These are phyloP conservation scores for Gymnoscelis rufifasciata DNA, from an alignment of 2,888 invertebrate species.

Conservation along the genomic window DNA sequence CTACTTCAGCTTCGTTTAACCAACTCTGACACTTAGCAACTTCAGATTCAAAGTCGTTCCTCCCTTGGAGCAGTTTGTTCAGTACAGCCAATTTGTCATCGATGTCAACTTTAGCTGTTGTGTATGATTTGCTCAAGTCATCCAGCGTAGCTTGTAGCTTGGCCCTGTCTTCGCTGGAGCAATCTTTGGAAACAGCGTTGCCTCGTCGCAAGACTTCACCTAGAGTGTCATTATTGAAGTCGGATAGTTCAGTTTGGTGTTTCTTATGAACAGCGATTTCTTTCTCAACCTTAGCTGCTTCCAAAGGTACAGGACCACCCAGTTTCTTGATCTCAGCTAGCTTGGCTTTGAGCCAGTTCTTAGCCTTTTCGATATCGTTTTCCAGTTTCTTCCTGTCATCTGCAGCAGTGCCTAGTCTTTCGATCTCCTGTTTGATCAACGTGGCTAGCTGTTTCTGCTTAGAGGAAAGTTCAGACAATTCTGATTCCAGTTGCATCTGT, in stretches of 20 bases:
- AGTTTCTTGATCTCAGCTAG: constrained; percentile 86
- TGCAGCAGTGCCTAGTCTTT: constrained; percentile 82
- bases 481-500: constrained; percentile 86
- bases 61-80: constrained; percentile 85
- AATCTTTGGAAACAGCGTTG: constrained; percentile 87
- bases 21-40: constrained; percentile 90
- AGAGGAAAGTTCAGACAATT: constrained; percentile 83
- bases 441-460: constrained; percentile 87
- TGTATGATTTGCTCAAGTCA: constrained; percentile 85
- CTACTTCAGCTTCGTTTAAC: constrained; percentile 94
- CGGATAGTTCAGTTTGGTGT: constrained; percentile 86
- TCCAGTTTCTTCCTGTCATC: constrained; percentile 88
- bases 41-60: constrained; percentile 89
- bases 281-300: constrained; percentile 89
- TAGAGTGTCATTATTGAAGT: constrained; percentile 86
- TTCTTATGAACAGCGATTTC: constrained; percentile 87
- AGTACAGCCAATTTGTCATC: constrained; percentile 85
- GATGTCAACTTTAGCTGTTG: constrained; percentile 84
- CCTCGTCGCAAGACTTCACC: constrained; percentile 88
- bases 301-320: constrained; percentile 87
- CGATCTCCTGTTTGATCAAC: constrained; percentile 85
- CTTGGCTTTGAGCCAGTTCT: constrained; percentile 89
- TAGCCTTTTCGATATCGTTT: constrained; percentile 86
- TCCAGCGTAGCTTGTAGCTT: constrained; percentile 83
- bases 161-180: constrained; percentile 84